Conservation (phyloP, 2,113 vertebrate genomes). For the Ceyx cyanopectus region DNA sequence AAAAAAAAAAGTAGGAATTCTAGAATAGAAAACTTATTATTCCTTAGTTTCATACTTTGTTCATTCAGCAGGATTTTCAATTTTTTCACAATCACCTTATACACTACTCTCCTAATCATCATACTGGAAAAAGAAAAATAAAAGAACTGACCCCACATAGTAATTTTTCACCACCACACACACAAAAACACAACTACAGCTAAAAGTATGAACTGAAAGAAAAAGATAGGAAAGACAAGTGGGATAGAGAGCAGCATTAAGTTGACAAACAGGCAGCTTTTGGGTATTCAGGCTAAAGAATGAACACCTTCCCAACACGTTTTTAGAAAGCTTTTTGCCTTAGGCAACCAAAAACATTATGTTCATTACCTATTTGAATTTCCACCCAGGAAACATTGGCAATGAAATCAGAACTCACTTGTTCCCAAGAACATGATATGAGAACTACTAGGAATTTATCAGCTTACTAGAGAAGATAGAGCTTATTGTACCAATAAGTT, state of each 20-base stretch:
- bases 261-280: not conserved
- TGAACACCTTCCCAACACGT: rapidly evolving
- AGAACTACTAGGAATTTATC: not conserved
- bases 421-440: not conserved
- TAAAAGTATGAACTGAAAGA: not conserved
- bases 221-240: not conserved
- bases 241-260: not conserved
- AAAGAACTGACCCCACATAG: not conserved
- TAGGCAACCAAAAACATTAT: not conserved
- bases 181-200: not conserved
- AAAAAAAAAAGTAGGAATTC: not conserved
- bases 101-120: not conserved
- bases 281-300: not conserved
- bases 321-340: not conserved
- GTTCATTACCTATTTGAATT: not conserved
- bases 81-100: not conserved
- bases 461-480: not conserved
- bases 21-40: not conserved
- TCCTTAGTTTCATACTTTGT: not conserved
- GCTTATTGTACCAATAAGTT: not conserved
- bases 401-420: not conserved
- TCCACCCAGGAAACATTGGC: not conserved
- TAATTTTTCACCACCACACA: not conserved
- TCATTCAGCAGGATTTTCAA: not conserved
- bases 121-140: not conserved